These are phyloP conservation scores for Syngnathoides biaculeatus DNA, from an alignment of 2,113 vertebrate species.

Conservation along the genomic window DNA sequence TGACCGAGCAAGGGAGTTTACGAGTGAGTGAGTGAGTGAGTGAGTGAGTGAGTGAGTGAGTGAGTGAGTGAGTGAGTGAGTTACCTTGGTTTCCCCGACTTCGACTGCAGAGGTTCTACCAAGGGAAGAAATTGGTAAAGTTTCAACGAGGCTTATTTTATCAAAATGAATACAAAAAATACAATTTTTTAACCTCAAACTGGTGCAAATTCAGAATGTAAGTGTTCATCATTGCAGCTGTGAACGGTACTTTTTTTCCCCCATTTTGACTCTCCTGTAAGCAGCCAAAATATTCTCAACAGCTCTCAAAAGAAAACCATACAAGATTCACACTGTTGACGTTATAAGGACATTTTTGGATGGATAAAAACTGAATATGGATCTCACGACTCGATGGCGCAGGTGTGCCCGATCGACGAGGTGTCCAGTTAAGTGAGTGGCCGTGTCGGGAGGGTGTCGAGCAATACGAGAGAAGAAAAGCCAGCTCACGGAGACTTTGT, in stretches of 20 bases:
- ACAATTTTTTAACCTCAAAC: no score
- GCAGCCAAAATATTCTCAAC: neutral
- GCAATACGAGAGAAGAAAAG: slow-evolving; percentile 72
- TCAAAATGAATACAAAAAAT: no score
- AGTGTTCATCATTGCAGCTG: no score
- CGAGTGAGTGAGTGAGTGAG: no score
- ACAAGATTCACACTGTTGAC: neutral
- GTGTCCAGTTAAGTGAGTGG: neutral
- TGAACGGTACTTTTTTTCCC: no score
- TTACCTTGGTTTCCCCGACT: no score
- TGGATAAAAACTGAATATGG: neutral
- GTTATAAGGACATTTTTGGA: neutral
- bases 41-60: no score
- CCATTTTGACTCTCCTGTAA: no score
- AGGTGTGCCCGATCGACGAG: neutral
- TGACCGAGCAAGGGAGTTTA: no score
- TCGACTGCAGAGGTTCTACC: no score
- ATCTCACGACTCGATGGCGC: neutral
- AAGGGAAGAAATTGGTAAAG: neutral
- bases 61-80: no score
- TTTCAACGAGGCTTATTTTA: neutral
- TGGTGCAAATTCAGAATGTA: no score
- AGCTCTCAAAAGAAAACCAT: neutral
- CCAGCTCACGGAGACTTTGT: slow-evolving; percentile 65
- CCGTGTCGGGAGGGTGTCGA: slow-evolving; percentile 69